Base-by-base conservation (phyloP, 2,113 vertebrate genomes). In the Probosciger aterrimus region DNA sequence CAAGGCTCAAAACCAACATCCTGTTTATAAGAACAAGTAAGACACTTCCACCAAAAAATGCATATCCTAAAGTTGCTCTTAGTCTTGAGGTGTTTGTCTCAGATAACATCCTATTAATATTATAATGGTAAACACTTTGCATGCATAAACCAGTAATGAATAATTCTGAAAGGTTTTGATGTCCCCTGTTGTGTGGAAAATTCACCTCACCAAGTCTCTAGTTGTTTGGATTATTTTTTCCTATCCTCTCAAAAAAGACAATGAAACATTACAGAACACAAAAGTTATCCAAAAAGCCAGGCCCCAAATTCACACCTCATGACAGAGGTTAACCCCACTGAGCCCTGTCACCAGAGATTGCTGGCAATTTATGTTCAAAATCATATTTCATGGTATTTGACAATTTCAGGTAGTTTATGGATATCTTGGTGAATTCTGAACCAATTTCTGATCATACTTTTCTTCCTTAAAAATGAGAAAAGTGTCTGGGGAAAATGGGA, bases 311-410 rank as follows among this genome's bases (percentile, higher is more conserved):
- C 19, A 15, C 14, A 28, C 4, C 10, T 68, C 52, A 10, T 0
- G 0, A 3, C 0, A 0, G 13, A 64, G 43, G 27, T 4, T 2
- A 10, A 55, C 8, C 49, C 30, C 37, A 0, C 1, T 7, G 18
- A 73, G 39, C 12, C 59, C 35, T 24, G 19, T 5, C 19, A 7
- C 10, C 14, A 13, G 6, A 18, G 11, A 7, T 5, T 35, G 18
- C 4, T 46, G 44, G 23, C 5, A 25, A 23, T 19, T 46, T 15
- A 0, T 0, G 7, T 33, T 14, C 39, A 37, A 44, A 70, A 44
- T 9, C 1, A 0, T 14, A 4, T 65, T 86, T 70, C 12, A 1
- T 17, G 5, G 23, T 47, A 9, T 65, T 55, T 39, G 37, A 4
- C 5, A 20, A 9, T 35, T 71, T 82, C 52, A 37, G 4, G 8